phyloP scores from a whole-genome alignment of 1,140 invertebrate genomes.

The Stegodyphus mimosarum region DNA sequence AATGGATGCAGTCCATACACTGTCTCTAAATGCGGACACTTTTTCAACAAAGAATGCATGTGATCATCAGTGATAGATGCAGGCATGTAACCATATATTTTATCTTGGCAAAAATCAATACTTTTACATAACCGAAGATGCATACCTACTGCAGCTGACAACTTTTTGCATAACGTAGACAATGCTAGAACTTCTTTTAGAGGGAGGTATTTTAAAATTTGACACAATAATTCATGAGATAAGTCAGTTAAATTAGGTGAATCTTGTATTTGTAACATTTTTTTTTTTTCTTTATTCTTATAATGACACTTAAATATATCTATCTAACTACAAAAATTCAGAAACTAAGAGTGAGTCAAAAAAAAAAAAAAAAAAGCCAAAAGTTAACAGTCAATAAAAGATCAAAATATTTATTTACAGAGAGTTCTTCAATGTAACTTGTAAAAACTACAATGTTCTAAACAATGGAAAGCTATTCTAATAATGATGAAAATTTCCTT shows the following conservation, averaged over 20 bases:
- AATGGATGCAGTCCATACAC: constrained; percentile 65
- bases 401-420: too few relatives aligned
- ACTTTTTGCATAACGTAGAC: constrained; percentile 38
- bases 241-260: constrained; percentile 25
- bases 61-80: constrained; percentile 63
- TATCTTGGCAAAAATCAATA: constrained; percentile 40
- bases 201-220: constrained; percentile 48
- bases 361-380: too few relatives aligned
- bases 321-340: neutral
- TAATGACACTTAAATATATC: neutral
- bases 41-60: constrained; percentile 62
- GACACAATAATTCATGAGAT: constrained; percentile 51
- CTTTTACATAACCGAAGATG: constrained; percentile 41
- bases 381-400: too few relatives aligned
- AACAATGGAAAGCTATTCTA: too few relatives aligned
- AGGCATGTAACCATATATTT: constrained; percentile 64
- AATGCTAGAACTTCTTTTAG: constrained; percentile 41
- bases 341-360: too few relatives aligned
- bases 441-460: too few relatives aligned
- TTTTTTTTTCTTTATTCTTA: too few relatives aligned
- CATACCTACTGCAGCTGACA: constrained; percentile 27
- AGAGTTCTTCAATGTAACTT: too few relatives aligned
- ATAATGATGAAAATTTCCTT: too few relatives aligned
- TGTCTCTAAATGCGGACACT: constrained; percentile 64
- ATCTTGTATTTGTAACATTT: neutral